Conservation (phyloP, 2,113 vertebrate species). For the Anoura caudifer region DNA sequence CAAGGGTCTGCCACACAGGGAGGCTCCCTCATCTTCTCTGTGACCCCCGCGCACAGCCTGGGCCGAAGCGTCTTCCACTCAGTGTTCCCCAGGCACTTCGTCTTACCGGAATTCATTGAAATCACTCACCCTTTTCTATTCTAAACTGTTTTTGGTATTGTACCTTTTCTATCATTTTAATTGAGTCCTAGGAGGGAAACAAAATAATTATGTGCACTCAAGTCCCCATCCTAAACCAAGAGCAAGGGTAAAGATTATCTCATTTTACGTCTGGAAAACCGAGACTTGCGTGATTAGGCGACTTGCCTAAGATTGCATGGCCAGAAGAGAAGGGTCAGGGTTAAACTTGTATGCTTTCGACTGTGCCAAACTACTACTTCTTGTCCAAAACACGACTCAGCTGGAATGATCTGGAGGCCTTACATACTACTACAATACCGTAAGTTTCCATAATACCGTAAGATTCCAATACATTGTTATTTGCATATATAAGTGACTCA, state of each 20-base stretch:
- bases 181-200: background rate
- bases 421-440: background rate
- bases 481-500: background rate
- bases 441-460: background rate
- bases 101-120: background rate
- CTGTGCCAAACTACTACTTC: background rate
- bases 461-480: background rate
- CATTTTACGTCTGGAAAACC: background rate
- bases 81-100: background rate
- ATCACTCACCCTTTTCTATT: background rate
- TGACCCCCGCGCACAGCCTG: background rate
- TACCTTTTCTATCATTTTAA: background rate
- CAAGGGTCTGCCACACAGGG: background rate
- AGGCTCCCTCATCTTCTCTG: background rate
- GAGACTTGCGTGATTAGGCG: background rate
- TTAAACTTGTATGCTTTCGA: background rate
- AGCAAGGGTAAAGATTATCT: background rate
- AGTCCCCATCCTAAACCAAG: background rate
- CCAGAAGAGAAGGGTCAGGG: background rate
- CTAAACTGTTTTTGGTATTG: background rate
- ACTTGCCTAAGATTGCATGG: background rate
- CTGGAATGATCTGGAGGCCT: background rate
- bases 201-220: background rate
- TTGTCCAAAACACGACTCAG: background rate
- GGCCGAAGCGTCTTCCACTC: background rate